These are phyloP conservation scores for Mythimna pallens DNA, from an alignment of 2,888 invertebrate species.

Conservation along the genomic window DNA sequence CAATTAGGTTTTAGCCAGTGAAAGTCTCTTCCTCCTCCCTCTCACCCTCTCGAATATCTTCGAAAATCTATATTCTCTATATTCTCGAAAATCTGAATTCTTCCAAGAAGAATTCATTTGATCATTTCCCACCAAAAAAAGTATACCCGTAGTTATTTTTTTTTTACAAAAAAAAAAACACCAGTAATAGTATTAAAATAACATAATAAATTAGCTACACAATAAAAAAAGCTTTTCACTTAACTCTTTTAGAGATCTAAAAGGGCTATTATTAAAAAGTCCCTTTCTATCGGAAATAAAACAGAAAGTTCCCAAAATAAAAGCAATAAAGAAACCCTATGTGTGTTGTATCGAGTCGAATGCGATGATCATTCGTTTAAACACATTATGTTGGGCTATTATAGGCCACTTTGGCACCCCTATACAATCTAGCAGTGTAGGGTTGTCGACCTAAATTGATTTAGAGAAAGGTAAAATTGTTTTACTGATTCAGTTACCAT, in stretches of 20 bases:
- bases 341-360: slow-evolving; percentile 59
- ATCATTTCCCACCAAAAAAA: too few relatives aligned
- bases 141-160: neutral
- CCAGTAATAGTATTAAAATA: slow-evolving; percentile 8
- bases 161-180: neutral
- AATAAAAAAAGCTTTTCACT: slow-evolving; percentile 57
- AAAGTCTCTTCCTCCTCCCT: too few relatives aligned
- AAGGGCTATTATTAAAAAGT: slow-evolving; percentile 57
- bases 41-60: too few relatives aligned
- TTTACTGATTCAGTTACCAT: too few relatives aligned
- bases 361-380: slow-evolving; percentile 69
- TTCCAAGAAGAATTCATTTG: too few relatives aligned
- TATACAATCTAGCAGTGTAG: slow-evolving; percentile 58
- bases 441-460: slow-evolving; percentile 43
- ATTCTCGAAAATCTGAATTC: too few relatives aligned
- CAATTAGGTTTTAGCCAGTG: too few relatives aligned
- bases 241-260: slow-evolving; percentile 54
- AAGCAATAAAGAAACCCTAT: slow-evolving; percentile 57
- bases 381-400: slow-evolving; percentile 67
- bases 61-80: too few relatives aligned
- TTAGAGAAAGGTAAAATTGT: too few relatives aligned
- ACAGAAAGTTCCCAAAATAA: slow-evolving; percentile 58
- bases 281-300: slow-evolving; percentile 58
- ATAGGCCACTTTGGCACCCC: slow-evolving; percentile 72
- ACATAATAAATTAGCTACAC: slow-evolving; percentile 53